Evolutionary conservation across 1,140 invertebrate species (phyloP), one percentile per base, ranked within the genome.

Genomic region (Drosophila tani): DNA sequence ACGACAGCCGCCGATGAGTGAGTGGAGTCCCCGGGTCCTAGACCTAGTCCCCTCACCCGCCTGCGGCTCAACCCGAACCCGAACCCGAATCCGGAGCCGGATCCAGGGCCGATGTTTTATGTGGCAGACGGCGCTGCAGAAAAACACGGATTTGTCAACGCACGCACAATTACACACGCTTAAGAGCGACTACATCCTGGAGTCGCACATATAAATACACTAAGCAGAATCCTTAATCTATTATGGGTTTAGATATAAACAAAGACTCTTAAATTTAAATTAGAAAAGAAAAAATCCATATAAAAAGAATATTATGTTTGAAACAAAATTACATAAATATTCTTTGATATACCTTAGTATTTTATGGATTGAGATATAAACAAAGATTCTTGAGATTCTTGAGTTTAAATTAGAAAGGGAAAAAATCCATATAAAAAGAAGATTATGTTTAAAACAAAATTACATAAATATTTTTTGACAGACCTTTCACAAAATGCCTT

Each of bases 151-250:
- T 90, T 90, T 86, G 82, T 90, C 77, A 82, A 82, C 67, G 79
- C 79, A 90, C 81, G 85, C 85, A 90, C 85, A 90, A 90, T 90
- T 90, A 90, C 85, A 90, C 82, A 66, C 75, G 62, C 85, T 81
- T 84, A 90, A 88, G 90, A 79, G 78, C 60, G 53, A 80, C 76
- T 74, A 73, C 75, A 81, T 87, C 63, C 81, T 75, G 62, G 51
- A 50, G 50, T 50, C 46, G 17, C 41, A 60, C 40, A 60, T 55
- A 50, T 27, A 56, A 24, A 17, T 38, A 53, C 46, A 63, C 21
- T 40, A 14, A 11, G 47, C n/a, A 55, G 46, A 46, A 15, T 14
- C 4, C 0, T 0, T 15, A 5, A 14, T 0, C 19, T 5, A 32
- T 12, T 17, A 53, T 8, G 6, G n/a, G 6, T 14, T 35, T 35